Conservation (phyloP, 1,140 invertebrate genomes). For the Cydia pomonella region DNA sequence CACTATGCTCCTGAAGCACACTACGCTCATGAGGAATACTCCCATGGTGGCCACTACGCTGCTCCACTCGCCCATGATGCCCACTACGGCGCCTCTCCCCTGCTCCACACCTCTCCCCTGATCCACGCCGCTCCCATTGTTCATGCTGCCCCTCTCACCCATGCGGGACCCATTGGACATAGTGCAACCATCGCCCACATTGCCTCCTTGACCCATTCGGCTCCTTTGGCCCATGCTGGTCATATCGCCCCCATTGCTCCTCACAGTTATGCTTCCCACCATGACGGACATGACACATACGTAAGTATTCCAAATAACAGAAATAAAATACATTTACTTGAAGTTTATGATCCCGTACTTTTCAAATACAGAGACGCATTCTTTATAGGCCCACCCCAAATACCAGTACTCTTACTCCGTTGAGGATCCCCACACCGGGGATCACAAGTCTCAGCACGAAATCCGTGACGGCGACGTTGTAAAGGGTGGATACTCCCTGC, state of each 20-base stretch:
- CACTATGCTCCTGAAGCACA: constrained; percentile 39
- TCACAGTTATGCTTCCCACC: constrained; percentile 34
- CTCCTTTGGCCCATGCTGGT: constrained; percentile 47
- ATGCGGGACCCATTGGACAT: constrained; percentile 46
- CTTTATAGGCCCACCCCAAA: constrained; percentile 74
- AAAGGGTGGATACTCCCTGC: constrained; percentile 82
- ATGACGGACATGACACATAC: constrained; percentile 40
- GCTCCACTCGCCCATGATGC: not conserved
- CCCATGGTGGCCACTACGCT: not conserved
- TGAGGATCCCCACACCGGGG: constrained; percentile 77
- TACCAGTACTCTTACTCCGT: constrained; percentile 79
- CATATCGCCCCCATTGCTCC: constrained; percentile 45
- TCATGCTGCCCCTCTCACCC: constrained; percentile 40
- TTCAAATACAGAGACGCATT: constrained; percentile 31
- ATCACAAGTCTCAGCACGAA: constrained; percentile 79
- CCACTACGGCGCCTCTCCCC: constrained; percentile 27
- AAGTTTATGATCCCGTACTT: not conserved
- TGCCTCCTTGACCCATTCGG: constrained; percentile 44
- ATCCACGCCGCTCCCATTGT: constrained; percentile 41
- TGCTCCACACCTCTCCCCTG: constrained; percentile 38
- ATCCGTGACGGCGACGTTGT: constrained; percentile 81
- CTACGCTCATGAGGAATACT: constrained; percentile 10
- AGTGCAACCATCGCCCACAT: constrained; percentile 44
- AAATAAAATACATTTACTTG: not conserved
- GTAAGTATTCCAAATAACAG: constrained; percentile 27